phyloP scores from a whole-genome alignment of 2,113 vertebrate genomes.

The Zapus hudsonius region DNA sequence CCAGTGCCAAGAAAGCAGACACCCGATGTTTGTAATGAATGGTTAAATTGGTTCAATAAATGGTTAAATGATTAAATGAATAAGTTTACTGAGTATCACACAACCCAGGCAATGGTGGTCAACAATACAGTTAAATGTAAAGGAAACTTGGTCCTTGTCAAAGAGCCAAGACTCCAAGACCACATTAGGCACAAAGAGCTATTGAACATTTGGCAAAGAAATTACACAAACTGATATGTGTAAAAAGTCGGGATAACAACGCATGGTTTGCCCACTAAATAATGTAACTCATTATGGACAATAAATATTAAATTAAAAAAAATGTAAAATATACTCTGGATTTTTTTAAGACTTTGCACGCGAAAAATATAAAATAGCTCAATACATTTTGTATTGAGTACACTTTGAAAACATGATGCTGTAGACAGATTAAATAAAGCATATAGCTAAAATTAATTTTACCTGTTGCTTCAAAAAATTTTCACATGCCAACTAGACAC shows the following conservation, averaged over 20 bases:
- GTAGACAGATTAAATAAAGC: slow-evolving; percentile 18
- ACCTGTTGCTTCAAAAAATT: not conserved
- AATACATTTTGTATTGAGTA: not conserved
- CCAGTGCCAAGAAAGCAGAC: not conserved
- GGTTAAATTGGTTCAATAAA: no score
- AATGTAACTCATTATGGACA: no score
- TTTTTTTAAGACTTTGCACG: not conserved
- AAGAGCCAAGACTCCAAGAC: not conserved
- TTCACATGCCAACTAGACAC: not conserved
- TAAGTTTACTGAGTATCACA: not conserved
- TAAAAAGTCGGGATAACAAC: no score
- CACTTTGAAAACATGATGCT: not conserved
- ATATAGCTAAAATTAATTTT: not conserved
- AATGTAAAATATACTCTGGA: not conserved
- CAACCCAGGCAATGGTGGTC: not conserved
- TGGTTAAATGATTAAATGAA: not conserved
- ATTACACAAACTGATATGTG: not conserved
- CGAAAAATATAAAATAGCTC: not conserved
- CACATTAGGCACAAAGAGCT: not conserved
- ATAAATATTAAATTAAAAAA: no score
- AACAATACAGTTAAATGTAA: not conserved
- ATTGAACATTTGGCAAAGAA: not conserved
- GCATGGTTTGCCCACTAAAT: no score
- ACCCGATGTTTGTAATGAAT: not conserved
- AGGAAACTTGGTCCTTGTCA: not conserved